Evolutionary conservation across 2,888 invertebrate genomes (phyloP).

Genomic region (Netelia virgata): DNA sequence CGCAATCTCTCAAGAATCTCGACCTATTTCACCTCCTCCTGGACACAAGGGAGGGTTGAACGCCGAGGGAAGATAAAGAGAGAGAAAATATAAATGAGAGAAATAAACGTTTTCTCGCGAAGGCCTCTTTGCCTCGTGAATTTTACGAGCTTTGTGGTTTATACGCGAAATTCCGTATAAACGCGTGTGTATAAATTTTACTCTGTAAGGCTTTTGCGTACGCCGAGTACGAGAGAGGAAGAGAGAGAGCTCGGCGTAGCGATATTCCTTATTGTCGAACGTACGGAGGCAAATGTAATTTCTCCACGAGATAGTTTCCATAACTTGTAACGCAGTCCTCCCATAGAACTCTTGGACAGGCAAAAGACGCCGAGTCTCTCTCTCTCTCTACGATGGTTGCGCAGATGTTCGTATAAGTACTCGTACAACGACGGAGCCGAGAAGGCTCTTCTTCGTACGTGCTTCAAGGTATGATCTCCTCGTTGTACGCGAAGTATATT

Average conservation of each 20-base stretch:
- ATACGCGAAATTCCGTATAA: conserved; percentile 36
- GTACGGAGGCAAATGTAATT: too few relatives aligned
- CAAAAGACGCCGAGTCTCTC: too few relatives aligned
- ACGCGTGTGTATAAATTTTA: conserved; percentile 37
- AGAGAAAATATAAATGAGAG: conserved; percentile 36
- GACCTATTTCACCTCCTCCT: conserved; percentile 51
- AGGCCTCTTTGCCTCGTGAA: conserved; percentile 12
- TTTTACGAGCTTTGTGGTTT: conserved; percentile 58
- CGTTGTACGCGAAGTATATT: conserved; percentile 23
- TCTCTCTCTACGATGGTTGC: too few relatives aligned
- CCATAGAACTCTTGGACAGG: too few relatives aligned
- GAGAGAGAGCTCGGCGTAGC: background rate
- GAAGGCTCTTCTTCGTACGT: conserved; percentile 1
- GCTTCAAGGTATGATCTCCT: background rate
- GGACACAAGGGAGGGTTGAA: conserved; percentile 4
- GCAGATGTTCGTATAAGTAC: too few relatives aligned
- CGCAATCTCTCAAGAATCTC: conserved; percentile 54
- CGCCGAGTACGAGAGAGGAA: conserved; percentile 21
- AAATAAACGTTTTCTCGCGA: conserved; percentile 44
- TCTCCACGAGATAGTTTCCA: too few relatives aligned
- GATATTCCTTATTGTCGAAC: too few relatives aligned
- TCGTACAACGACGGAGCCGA: too few relatives aligned
- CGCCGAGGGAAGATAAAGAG: conserved; percentile 3
- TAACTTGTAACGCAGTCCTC: too few relatives aligned
- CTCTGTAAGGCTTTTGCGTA: background rate